Percentiles rank a stretch among this genome's conserved stretches.
Conservation (phyloP, 2,113 vertebrate genomes). For the Cynocephalus volans region DNA sequence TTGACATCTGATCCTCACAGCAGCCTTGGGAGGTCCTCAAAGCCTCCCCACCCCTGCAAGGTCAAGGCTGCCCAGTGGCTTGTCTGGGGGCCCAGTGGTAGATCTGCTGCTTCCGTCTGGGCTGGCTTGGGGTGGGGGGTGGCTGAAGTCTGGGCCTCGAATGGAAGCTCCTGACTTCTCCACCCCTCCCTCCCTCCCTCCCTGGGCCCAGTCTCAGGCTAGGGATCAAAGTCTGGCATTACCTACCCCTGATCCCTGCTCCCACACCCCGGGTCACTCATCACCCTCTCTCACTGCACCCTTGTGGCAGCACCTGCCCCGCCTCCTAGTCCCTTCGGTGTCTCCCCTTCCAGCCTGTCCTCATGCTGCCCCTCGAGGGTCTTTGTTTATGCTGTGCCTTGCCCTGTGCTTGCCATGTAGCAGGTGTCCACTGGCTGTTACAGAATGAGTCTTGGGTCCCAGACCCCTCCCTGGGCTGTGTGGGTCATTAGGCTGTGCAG, state of each 20-base stretch:
- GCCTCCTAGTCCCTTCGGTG: background rate
- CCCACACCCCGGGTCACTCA: too few relatives aligned
- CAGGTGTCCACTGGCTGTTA: background rate
- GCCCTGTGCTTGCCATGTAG: background rate
- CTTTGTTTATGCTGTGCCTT: background rate
- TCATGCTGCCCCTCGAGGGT: background rate
- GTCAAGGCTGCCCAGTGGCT: background rate
- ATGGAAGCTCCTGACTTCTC: background rate
- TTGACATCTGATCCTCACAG: background rate
- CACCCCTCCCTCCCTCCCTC: background rate
- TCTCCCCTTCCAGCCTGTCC: background rate
- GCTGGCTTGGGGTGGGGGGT: too few relatives aligned
- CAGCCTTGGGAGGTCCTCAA: background rate
- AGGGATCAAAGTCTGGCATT: background rate
- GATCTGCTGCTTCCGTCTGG: background rate
- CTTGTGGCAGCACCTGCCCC: background rate
- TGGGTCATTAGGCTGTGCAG: background rate
- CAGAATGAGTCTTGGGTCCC: background rate
- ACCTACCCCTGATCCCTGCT: background rate
- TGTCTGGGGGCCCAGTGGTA: background rate
- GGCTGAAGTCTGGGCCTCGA: background rate
- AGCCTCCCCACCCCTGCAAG: background rate
- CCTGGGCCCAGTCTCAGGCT: background rate
- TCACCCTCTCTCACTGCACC: background rate
- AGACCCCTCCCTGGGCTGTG: background rate